A percentile compares a stretch with the other conserved stretches of the same genome.
phyloP scores from a whole-genome alignment of 2,888 invertebrate species.

The Syrphus vitripennis region DNA sequence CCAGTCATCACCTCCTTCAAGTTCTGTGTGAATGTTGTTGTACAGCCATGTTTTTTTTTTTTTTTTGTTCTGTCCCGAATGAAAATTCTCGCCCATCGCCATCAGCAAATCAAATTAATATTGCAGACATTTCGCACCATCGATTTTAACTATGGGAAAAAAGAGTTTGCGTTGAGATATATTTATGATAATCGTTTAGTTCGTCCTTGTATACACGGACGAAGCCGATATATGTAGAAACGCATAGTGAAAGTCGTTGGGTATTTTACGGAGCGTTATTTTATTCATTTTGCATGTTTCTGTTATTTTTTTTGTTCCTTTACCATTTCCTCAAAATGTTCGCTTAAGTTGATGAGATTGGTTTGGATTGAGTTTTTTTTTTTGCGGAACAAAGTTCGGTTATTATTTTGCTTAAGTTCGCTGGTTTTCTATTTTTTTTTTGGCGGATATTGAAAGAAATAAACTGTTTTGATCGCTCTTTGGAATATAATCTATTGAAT shows the following conservation, averaged over 20 bases:
- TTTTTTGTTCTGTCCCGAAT: not conserved
- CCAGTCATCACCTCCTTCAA: not conserved
- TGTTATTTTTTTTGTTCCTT: not conserved
- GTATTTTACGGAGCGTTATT: slow-evolving; percentile 31
- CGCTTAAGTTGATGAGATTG: slow-evolving; percentile 27
- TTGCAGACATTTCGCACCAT: slow-evolving; percentile 70
- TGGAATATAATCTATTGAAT: not conserved
- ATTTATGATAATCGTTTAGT: slow-evolving; percentile 67
- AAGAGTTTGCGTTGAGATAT: slow-evolving; percentile 39
- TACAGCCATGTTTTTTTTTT: no score
- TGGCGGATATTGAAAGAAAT: not conserved
- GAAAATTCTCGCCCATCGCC: slow-evolving; percentile 8
- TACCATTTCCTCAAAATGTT: not conserved
- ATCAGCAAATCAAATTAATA: slow-evolving; percentile 70
- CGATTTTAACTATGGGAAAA: slow-evolving; percentile 70
- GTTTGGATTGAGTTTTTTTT: not conserved
- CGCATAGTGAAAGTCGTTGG: not conserved
- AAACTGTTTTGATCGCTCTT: not conserved
- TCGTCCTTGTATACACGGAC: slow-evolving; percentile 23
- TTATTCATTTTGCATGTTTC: slow-evolving; percentile 2
- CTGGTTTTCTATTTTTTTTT: not conserved
- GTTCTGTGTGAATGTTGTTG: not conserved
- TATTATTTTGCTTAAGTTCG: not conserved
- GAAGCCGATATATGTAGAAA: not conserved
- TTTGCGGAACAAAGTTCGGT: not conserved